phyloP scores from a whole-genome alignment of 2,888 invertebrate genomes.

The Pristionchus mayeri region DNA sequence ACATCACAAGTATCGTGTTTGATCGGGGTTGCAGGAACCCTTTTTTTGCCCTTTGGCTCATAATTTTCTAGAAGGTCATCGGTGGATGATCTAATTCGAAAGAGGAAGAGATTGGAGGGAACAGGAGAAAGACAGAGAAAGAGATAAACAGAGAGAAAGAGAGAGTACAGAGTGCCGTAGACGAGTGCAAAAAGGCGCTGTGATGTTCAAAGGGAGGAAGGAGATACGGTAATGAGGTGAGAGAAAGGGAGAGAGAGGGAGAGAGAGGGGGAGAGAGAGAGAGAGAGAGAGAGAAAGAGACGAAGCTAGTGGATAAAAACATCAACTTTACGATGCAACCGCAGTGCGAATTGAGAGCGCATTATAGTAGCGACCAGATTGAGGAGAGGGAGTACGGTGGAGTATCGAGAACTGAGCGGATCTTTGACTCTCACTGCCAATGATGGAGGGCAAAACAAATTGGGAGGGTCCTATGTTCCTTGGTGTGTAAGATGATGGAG shows the following conservation, averaged over 20 bases:
- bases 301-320: not conserved
- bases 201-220: not conserved
- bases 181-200: not conserved
- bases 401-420: slow-evolving; percentile 7
- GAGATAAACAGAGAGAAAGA: not conserved
- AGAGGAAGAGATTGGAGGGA: slow-evolving; percentile 2
- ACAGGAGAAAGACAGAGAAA: not conserved
- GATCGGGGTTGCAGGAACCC: not conserved
- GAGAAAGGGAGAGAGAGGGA: not conserved
- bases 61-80: slow-evolving; percentile 21
- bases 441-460: too few relatives aligned
- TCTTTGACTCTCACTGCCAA: not conserved
- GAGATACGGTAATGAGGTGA: not conserved
- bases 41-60: not conserved
- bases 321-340: slow-evolving; percentile 4
- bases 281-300: not conserved
- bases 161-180: not conserved
- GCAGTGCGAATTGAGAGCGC: slow-evolving; percentile 22
- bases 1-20: slow-evolving; percentile 4
- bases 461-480: too few relatives aligned
- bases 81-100: not conserved
- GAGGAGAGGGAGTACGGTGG: not conserved
- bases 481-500: too few relatives aligned
- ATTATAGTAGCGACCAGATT: not conserved
- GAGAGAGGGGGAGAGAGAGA: not conserved